Evolutionary conservation across 2,113 vertebrate species (phyloP).

Genomic region (Grantiella picta): DNA sequence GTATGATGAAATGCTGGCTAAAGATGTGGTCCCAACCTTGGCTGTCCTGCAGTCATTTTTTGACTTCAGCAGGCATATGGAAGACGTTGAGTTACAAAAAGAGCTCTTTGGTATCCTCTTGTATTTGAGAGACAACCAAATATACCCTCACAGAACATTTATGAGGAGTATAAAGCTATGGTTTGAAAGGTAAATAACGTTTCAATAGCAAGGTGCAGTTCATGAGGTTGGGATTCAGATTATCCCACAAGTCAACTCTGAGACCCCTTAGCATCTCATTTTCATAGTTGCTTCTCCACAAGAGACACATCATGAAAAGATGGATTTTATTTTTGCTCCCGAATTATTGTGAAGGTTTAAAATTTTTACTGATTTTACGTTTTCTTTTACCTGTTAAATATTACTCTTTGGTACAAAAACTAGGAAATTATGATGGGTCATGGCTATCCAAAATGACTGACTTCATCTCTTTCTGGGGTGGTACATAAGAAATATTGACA

Average conservation of each 20-base stretch:
- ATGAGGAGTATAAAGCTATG: constrained; percentile 83
- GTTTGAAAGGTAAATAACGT: constrained; percentile 89
- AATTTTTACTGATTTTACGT: background rate
- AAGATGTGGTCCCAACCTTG: constrained; percentile 73
- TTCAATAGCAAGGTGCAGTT: background rate
- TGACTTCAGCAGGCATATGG: constrained; percentile 57
- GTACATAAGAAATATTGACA: background rate
- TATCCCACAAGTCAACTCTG: background rate
- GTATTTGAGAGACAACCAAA: constrained; percentile 85
- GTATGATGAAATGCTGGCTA: constrained; percentile 79
- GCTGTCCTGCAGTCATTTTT: constrained; percentile 82
- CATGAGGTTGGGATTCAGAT: background rate
- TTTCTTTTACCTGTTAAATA: background rate
- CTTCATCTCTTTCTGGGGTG: background rate
- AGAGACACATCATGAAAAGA: background rate
- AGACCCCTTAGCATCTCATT: background rate
- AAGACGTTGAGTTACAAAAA: constrained; percentile 69
- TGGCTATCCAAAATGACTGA: background rate
- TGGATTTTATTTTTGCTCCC: background rate
- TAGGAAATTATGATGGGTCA: background rate
- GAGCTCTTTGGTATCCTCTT: constrained; percentile 78
- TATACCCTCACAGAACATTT: constrained; percentile 82
- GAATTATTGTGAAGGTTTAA: background rate
- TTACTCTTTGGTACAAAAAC: background rate
- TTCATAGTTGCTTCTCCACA: background rate